Percentiles rank a stretch among this genome's conserved stretches.
phyloP scores from a whole-genome alignment of 2,888 invertebrate species.

The Metellina segmentata region DNA sequence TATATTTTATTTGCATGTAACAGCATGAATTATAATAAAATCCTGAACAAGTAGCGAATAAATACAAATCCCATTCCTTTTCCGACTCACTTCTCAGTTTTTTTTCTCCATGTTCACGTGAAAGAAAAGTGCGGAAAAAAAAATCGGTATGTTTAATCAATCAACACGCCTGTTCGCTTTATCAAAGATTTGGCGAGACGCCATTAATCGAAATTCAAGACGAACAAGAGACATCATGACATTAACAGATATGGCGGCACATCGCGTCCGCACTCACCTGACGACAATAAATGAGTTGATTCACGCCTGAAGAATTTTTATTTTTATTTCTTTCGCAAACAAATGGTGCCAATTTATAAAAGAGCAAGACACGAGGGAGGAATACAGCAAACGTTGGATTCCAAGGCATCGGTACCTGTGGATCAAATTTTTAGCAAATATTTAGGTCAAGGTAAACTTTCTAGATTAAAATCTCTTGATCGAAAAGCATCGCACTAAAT shows the following conservation, averaged over 20 bases:
- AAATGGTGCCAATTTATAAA: conserved; percentile 1
- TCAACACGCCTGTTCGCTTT: background rate
- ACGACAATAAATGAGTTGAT: background rate
- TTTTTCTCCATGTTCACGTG: background rate
- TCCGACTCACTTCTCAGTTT: too few relatives aligned
- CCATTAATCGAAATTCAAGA: conserved; percentile 17
- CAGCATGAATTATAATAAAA: too few relatives aligned
- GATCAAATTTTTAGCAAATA: background rate
- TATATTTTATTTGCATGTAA: too few relatives aligned
- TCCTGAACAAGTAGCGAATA: too few relatives aligned
- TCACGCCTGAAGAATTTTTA: conserved; percentile 3
- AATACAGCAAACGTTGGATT: background rate
- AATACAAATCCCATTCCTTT: too few relatives aligned
- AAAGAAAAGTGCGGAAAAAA: background rate
- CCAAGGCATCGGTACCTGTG: too few relatives aligned
- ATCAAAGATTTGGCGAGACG: background rate
- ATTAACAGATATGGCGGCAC: background rate
- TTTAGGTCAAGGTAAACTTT: background rate
- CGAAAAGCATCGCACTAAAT: too few relatives aligned
- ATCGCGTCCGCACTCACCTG: background rate
- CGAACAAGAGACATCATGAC: background rate
- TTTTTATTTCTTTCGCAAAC: background rate
- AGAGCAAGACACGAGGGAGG: background rate
- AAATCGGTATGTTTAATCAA: conserved; percentile 2
- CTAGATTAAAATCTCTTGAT: background rate